Evolutionary conservation across 2,888 invertebrate genomes (phyloP).

Genomic region (Tipula confusa): DNA sequence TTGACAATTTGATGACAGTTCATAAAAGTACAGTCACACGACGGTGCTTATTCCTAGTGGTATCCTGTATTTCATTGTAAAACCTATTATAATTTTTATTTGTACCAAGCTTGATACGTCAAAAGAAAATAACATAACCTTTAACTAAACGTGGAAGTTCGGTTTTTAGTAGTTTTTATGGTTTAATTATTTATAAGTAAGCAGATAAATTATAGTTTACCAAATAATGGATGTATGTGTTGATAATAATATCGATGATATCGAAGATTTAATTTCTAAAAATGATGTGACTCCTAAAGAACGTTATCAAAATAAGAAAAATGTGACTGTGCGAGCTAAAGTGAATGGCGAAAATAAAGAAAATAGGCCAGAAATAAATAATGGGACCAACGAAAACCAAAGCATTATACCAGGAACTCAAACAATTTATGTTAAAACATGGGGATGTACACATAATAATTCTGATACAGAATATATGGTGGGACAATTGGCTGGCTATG

Average conservation of each 20-base stretch:
- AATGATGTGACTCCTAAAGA: constrained; percentile 77
- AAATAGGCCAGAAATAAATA: constrained; percentile 38
- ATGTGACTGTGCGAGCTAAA: constrained; percentile 63
- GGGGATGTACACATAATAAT: constrained; percentile 98
- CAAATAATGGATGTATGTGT: not conserved
- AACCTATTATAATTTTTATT: not conserved
- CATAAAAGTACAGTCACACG: not conserved
- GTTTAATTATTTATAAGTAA: no score
- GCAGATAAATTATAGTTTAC: not conserved
- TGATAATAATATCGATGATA: constrained; percentile 70
- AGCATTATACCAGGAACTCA: constrained; percentile 69
- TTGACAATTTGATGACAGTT: not conserved
- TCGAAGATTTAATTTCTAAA: constrained; percentile 77
- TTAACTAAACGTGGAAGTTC: not conserved
- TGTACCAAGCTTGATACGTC: not conserved
- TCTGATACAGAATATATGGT: constrained; percentile 99
- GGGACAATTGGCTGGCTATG: constrained; percentile 82
- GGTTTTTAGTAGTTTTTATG: no score
- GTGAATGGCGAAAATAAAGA: constrained; percentile 40
- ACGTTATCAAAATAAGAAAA: constrained; percentile 66
- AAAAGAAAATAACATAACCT: not conserved
- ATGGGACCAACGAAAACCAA: no score
- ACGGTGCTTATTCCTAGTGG: not conserved
- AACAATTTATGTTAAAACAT: constrained; percentile 83
- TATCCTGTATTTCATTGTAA: not conserved